These are phyloP conservation scores for Porites cylindrica DNA, from an alignment of 92 coral and sea anemone genomes.

Conservation along the genomic window DNA sequence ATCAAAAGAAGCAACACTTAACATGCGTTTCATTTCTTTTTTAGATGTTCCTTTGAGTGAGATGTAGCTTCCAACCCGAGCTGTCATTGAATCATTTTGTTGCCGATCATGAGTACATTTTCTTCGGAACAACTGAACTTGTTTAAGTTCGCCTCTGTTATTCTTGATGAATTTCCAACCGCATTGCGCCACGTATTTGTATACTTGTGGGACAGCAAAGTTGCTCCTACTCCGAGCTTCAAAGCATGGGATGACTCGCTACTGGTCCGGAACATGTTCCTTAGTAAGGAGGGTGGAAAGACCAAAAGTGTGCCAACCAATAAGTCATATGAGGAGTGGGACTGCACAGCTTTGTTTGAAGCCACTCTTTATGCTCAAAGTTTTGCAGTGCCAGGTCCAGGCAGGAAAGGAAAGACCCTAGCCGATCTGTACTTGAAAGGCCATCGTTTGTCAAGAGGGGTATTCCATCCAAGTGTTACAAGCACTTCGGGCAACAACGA, in stretches of 20 bases:
- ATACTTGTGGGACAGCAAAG: not conserved
- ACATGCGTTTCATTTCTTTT: too few relatives aligned
- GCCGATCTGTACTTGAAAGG: not conserved
- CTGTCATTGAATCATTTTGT: too few relatives aligned
- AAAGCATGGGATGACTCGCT: not conserved
- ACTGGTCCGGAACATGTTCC: not conserved
- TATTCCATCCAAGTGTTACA: not conserved
- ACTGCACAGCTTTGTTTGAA: conserved; percentile 47
- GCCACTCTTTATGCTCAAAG: conserved; percentile 48
- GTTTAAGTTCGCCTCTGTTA: not conserved
- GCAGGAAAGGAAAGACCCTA: not conserved
- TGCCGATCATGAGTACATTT: not conserved
- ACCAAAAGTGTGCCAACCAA: not conserved
- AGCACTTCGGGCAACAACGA: not conserved
- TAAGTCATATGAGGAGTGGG: conserved; percentile 43
- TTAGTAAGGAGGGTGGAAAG: not conserved
- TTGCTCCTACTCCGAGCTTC: not conserved
- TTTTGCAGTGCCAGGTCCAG: conserved; percentile 2
- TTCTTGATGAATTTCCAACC: not conserved
- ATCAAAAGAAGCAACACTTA: too few relatives aligned
- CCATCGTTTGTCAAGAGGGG: not conserved
- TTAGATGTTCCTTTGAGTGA: too few relatives aligned
- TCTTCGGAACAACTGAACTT: not conserved
- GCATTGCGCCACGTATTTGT: not conserved
- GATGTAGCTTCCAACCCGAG: not conserved